A percentile compares a stretch with the other conserved stretches of the same genome.
Evolutionary conservation across 2,888 invertebrate species (phyloP).

Genomic region (Cantharis rufa): DNA sequence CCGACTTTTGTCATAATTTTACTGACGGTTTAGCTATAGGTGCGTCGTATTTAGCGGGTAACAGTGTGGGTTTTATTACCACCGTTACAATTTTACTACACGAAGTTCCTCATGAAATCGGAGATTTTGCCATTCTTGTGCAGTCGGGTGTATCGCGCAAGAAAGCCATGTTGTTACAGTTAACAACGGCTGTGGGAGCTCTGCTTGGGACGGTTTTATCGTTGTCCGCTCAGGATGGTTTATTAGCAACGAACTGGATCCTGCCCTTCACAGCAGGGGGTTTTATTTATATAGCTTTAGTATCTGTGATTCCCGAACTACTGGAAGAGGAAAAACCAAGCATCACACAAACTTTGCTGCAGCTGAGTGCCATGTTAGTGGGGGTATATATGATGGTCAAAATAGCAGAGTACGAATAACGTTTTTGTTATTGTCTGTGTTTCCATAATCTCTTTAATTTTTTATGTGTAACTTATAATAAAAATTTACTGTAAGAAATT

Average conservation of each 20-base stretch:
- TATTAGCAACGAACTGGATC: conserved; percentile 81
- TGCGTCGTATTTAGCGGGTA: conserved; percentile 93
- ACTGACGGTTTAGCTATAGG: conserved; percentile 99
- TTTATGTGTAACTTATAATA: neutral
- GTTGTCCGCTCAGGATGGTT: conserved; percentile 78
- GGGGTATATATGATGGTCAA: conserved; percentile 96
- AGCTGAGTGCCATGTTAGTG: conserved; percentile 83
- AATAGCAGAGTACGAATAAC: conserved; percentile 78
- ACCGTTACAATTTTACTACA: conserved; percentile 95
- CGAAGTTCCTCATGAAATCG: conserved; percentile 99
- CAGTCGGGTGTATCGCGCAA: conserved; percentile 93
- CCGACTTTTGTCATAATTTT: conserved; percentile 98
- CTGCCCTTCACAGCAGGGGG: conserved; percentile 98
- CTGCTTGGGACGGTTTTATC: conserved; percentile 90
- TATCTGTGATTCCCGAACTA: conserved; percentile 97
- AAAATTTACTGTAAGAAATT: neutral
- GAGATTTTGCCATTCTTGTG: conserved; percentile 97
- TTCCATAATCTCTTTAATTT: neutral
- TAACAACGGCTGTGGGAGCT: conserved; percentile 94
- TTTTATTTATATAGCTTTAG: conserved; percentile 99
- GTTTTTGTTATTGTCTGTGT: neutral
- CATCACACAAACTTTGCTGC: conserved; percentile 86
- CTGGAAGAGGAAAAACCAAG: conserved; percentile 80
- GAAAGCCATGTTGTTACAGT: conserved; percentile 94
- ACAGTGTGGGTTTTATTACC: conserved; percentile 84